Conservation (phyloP, 2,113 vertebrate genomes). For the Arizona elegans region DNA sequence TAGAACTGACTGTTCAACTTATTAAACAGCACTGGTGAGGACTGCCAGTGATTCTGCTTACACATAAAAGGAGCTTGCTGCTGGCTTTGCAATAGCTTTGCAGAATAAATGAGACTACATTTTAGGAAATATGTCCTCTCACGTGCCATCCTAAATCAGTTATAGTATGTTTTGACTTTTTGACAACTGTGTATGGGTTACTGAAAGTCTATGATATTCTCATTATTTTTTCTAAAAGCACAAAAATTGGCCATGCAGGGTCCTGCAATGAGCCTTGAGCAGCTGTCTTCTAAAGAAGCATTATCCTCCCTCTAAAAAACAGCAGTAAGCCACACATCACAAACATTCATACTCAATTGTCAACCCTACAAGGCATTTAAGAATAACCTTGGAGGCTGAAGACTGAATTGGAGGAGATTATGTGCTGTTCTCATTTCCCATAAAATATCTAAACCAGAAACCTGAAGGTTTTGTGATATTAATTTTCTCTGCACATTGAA, state of each 20-base stretch:
- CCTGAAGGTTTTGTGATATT: constrained; percentile 15
- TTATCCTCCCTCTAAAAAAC: constrained; percentile 26
- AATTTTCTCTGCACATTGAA: background rate
- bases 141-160: background rate
- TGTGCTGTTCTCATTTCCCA: background rate
- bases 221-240: constrained; percentile 54
- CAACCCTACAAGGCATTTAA: constrained; percentile 47
- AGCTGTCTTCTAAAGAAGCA: constrained; percentile 56
- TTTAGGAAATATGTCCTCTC: background rate
- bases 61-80: constrained; percentile 34
- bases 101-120: constrained; percentile 15
- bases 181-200: constrained; percentile 33
- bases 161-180: constrained; percentile 37
- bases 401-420: constrained; percentile 32
- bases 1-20: constrained; percentile 50
- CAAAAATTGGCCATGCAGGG: constrained; percentile 40
- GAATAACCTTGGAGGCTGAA: constrained; percentile 33
- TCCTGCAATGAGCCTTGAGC: constrained; percentile 54
- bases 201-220: constrained; percentile 49
- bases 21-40: constrained; percentile 23
- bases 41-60: constrained; percentile 29
- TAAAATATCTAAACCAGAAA: background rate
- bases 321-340: constrained; percentile 34
- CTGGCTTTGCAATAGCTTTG: background rate
- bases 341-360: constrained; percentile 49